Conservation (phyloP, 2,888 invertebrate genomes). For the Eupithecia pulchellata region DNA sequence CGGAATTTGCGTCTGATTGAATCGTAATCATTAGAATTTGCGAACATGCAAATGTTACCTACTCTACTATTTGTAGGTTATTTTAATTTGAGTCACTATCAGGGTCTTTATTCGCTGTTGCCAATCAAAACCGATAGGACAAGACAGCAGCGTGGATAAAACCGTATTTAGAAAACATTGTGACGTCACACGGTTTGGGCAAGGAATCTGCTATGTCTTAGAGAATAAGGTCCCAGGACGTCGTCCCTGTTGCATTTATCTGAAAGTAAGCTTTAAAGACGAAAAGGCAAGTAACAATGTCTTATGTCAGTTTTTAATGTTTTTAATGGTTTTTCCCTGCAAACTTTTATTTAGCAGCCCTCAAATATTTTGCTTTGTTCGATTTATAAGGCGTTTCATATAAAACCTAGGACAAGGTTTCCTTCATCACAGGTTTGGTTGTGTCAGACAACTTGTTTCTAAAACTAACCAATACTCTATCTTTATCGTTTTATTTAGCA, state of each 20-base stretch:
- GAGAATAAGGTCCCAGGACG: too few relatives aligned
- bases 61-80: conserved; percentile 4
- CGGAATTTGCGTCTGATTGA: not conserved
- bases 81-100: conserved; percentile 2
- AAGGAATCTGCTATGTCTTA: too few relatives aligned
- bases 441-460: not conserved
- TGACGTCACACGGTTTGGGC: too few relatives aligned
- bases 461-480: not conserved
- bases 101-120: too few relatives aligned
- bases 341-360: not conserved
- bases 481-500: conserved; percentile 4
- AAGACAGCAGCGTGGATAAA: too few relatives aligned
- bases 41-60: conserved; percentile 10
- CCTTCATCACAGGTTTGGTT: not conserved
- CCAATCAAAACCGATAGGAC: too few relatives aligned
- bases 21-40: conserved; percentile 11
- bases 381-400: not conserved
- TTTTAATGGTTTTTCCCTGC: not conserved
- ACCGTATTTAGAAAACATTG: too few relatives aligned
- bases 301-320: not conserved
- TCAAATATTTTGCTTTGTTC: not conserved
- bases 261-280: not conserved
- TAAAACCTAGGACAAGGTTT: not conserved
- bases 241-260: not conserved
- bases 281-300: not conserved